Percentiles rank a stretch among this genome's conserved stretches.
Evolutionary conservation across 2,888 invertebrate genomes (phyloP).

Genomic region (Tryphoninae sp.): DNA sequence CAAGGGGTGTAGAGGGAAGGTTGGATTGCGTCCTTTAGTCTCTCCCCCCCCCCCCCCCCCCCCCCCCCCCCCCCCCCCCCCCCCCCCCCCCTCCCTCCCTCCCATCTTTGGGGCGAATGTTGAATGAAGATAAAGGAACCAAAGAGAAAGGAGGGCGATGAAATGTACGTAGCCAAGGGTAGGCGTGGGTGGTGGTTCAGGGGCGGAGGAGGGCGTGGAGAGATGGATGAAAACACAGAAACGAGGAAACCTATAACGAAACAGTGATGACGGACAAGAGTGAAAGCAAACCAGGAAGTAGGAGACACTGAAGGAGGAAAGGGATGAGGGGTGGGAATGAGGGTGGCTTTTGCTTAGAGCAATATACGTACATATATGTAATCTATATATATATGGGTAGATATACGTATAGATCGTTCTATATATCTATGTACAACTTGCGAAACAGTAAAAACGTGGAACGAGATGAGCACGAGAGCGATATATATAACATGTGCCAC

Average conservation of each 20-base stretch:
- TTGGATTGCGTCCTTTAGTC: constrained; percentile 36
- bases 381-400: not conserved
- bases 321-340: constrained; percentile 5
- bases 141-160: constrained; percentile 67
- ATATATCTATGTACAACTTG: constrained; percentile 4
- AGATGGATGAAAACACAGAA: constrained; percentile 59
- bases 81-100: no score
- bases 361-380: constrained; percentile 10
- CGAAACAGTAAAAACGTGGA: constrained; percentile 54
- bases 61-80: no score
- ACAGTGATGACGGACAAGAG: constrained; percentile 53
- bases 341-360: constrained; percentile 37
- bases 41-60: constrained; percentile 16
- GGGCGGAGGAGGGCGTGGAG: constrained; percentile 47
- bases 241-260: constrained; percentile 41
- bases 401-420: not conserved
- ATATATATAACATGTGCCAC: constrained; percentile 60
- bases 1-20: not conserved
- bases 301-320: not conserved
- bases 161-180: constrained; percentile 41
- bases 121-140: constrained; percentile 57
- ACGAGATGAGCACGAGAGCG: constrained; percentile 73
- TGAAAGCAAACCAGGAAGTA: constrained; percentile 26
- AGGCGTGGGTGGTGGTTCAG: constrained; percentile 16
- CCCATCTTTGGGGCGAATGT: constrained; percentile 38